These are phyloP conservation scores for Rhamnusium bicolor DNA, from an alignment of 2,888 invertebrate species.

Conservation along the genomic window DNA sequence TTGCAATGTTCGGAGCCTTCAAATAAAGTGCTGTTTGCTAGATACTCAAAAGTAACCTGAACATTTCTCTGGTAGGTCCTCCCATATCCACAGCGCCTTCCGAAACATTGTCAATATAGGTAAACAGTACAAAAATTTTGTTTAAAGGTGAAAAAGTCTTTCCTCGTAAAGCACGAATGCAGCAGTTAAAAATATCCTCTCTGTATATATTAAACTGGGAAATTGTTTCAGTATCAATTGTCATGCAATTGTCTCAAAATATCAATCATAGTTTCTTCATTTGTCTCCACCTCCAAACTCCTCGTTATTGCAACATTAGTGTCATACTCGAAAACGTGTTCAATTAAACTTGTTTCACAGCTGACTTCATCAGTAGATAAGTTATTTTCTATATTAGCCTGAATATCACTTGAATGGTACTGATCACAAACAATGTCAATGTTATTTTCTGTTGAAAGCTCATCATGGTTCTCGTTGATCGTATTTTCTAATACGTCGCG, in stretches of 20 bases:
- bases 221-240: neutral
- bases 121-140: constrained; percentile 47
- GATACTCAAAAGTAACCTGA: constrained; percentile 40
- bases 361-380: neutral
- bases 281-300: neutral
- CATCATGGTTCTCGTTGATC: neutral
- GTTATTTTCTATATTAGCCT: neutral
- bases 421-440: neutral
- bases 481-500: neutral
- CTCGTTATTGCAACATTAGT: neutral
- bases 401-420: neutral
- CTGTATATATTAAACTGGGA: constrained; percentile 40
- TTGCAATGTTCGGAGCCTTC: constrained; percentile 31
- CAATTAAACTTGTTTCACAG: neutral
- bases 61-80: constrained; percentile 50
- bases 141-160: constrained; percentile 39
- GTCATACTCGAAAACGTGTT: neutral
- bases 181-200: constrained; percentile 46
- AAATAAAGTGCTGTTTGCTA: constrained; percentile 42
- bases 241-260: neutral
- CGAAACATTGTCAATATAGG: constrained; percentile 35
- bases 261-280: neutral
- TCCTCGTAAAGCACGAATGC: constrained; percentile 41
- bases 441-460: neutral
- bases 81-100: constrained; percentile 52